Evolutionary conservation across 2,113 vertebrate genomes (phyloP).

Genomic region (Noturus placidus): DNA sequence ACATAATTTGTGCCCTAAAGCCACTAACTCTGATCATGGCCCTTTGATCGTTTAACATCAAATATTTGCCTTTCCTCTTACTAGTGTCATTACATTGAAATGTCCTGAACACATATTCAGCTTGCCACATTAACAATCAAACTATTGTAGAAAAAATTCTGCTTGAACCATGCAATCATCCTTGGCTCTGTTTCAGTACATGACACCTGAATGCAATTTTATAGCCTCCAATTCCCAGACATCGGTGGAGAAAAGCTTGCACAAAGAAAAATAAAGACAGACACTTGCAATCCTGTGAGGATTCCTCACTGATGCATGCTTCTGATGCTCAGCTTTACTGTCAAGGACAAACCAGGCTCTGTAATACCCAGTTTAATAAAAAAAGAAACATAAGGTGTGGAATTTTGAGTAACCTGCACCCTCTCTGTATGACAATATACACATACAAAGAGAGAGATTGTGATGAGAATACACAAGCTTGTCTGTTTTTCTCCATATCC

Average conservation of each 20-base stretch:
- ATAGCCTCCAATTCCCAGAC: neutral
- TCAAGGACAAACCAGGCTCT: constrained; percentile 35
- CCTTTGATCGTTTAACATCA: neutral
- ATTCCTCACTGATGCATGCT: constrained; percentile 1
- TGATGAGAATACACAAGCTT: neutral
- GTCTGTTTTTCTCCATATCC: constrained; percentile 1
- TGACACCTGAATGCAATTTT: constrained; percentile 26
- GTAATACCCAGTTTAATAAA: neutral
- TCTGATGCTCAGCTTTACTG: neutral
- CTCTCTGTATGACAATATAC: neutral
- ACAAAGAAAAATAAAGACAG: constrained; percentile 20
- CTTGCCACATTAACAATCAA: neutral
- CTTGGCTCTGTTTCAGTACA: constrained; percentile 5
- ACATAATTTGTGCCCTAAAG: neutral
- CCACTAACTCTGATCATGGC: neutral
- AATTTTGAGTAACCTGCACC: neutral
- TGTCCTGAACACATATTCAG: neutral
- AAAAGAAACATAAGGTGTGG: neutral
- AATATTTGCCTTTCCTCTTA: neutral
- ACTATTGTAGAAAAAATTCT: neutral
- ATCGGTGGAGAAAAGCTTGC: neutral
- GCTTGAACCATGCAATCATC: neutral
- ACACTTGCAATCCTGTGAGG: constrained; percentile 12
- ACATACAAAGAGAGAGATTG: neutral
- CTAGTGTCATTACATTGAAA: neutral